A percentile compares a stretch with the other conserved stretches of the same genome.
phyloP scores from a whole-genome alignment of 92 coral and sea anemone genomes.

The Hydrozoanthus gracilis region DNA sequence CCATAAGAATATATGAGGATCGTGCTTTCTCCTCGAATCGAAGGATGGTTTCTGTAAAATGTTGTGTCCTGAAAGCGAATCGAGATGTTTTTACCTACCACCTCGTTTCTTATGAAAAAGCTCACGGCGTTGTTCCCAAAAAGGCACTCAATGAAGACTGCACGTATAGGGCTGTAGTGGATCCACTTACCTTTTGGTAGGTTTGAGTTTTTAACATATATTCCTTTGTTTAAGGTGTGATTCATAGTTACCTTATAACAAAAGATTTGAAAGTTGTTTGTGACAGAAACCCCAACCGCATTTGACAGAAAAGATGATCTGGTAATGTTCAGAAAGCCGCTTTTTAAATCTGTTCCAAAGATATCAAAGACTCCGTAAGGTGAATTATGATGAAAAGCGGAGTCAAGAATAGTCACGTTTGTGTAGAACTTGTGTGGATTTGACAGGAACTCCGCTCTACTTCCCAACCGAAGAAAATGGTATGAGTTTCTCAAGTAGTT shows the following conservation, averaged over 20 bases:
- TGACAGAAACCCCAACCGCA: background rate
- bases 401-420: background rate
- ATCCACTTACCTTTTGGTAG: no score
- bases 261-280: background rate
- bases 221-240: background rate
- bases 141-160: background rate
- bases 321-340: conserved; percentile 2
- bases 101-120: background rate
- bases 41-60: background rate
- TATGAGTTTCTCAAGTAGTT: background rate
- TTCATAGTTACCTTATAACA: background rate
- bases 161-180: background rate
- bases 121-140: conserved; percentile 8
- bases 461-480: background rate
- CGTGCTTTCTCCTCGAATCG: background rate
- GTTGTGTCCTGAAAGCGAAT: background rate
- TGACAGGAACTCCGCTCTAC: no score
- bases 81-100: background rate
- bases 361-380: background rate
- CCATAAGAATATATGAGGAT: background rate
- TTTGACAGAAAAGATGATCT: conserved; percentile 11
- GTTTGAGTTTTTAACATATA: background rate
- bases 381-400: background rate
- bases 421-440: background rate
- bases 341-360: background rate